A percentile compares a stretch with the other conserved stretches of the same genome.
Evolutionary conservation across 2,797 vertebrate genomes (phyloP).

Genomic region (Galago senegalensis): DNA sequence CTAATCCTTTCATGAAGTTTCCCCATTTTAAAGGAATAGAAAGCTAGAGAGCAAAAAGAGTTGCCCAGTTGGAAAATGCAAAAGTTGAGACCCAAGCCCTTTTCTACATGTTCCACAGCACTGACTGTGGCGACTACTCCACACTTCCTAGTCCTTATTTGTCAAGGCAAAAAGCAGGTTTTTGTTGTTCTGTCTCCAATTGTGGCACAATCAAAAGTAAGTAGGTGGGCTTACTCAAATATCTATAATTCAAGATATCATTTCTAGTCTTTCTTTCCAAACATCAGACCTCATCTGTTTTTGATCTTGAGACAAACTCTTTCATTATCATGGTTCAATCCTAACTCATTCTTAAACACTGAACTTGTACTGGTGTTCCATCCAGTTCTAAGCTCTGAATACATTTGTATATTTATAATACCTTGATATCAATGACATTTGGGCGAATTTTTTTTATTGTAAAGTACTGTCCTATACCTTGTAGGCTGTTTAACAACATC

Average conservation of each 20-base stretch:
- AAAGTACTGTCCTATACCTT: not conserved
- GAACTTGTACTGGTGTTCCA: not conserved
- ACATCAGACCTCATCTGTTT: slow-evolving; percentile 12
- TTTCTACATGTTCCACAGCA: not conserved
- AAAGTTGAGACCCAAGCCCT: slow-evolving; percentile 18
- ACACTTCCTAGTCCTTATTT: not conserved
- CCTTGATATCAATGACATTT: not conserved
- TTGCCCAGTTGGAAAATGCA: not conserved
- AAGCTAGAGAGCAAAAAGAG: slow-evolving; percentile 24
- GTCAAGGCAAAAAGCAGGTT: slow-evolving; percentile 16
- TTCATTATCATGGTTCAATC: not conserved
- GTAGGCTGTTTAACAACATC: not conserved
- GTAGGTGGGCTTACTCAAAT: not conserved
- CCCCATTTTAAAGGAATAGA: slow-evolving; percentile 34
- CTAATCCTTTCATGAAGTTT: slow-evolving; percentile 27
- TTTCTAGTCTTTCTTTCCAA: slow-evolving; percentile 35
- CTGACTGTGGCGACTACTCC: not conserved
- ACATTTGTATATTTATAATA: not conserved
- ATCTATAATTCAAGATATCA: not conserved
- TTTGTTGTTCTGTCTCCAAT: not conserved
- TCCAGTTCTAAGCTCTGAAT: not conserved
- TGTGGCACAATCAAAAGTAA: not conserved
- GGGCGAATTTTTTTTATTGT: not conserved
- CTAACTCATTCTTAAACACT: not conserved
- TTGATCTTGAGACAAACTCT: slow-evolving; percentile 14